Base-by-base conservation (phyloP, 2,113 vertebrate species). In the Aramus guarauna region DNA sequence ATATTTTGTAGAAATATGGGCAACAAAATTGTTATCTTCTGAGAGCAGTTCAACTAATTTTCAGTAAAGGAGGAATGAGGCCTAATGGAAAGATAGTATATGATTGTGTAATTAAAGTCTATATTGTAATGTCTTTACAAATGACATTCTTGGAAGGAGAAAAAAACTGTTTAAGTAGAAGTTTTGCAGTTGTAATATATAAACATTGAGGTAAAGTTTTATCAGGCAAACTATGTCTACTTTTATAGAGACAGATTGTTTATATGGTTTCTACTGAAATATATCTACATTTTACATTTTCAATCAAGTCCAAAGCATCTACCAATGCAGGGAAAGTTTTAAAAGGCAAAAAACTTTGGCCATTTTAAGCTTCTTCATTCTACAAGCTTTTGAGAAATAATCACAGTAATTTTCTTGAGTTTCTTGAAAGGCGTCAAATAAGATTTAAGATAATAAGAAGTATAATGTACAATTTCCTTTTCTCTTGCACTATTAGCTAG, bases 341-440 rank as follows among this genome's bases (percentile, higher is more conserved):
- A 53, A 94, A 81, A 76, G 34, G 50, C 27, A 41, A 53, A 81
- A 72, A 52, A 15, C 1, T 1, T 39, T 90, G 39, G 20, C 37
- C 64, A 2, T 66, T 58, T 81, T 66, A 43, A 90, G 43, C 58
- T 19, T 11, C 24, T 86, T 83, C 9, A 58, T 94, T 81, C 50
- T 71, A 45, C 21, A 76, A 47, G 56, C 71, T 34, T 66, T 47
- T 86, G 45, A 86, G 63, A 90, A 94, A 76, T 47, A 76, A 90
- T 22, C 8, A 63, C 24, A 76, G 47, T 60, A 0, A 58, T 90
- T 75, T 58, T 59, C 29, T 52, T 75, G 20, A 80, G 24, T 69
- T 69, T 69, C 50, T 71, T 66, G 34, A 82, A 86, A 86, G 45
- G 21, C 18, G 27, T 64, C 52, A 76, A 47, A 9, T 64, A 71